phyloP scores from a whole-genome alignment of 2,888 invertebrate species.

The Mesochorus sp. region DNA sequence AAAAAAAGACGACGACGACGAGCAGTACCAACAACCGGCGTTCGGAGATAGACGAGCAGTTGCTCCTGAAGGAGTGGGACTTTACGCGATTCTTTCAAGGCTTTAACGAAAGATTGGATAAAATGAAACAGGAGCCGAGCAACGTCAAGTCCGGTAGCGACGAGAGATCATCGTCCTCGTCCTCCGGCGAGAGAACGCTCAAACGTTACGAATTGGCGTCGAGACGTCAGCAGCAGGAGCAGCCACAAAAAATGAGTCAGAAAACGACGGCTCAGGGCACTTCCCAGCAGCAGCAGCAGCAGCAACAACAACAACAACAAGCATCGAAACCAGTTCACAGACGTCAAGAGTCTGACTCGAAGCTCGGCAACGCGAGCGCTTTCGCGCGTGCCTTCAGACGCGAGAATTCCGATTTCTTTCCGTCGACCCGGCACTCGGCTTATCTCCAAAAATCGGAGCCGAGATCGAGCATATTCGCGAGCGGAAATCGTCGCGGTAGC shows the following conservation, averaged over 20 bases:
- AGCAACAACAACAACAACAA: constrained; percentile 73
- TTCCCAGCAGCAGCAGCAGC: constrained; percentile 61
- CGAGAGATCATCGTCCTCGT: constrained; percentile 72
- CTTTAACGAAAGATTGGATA: constrained; percentile 81
- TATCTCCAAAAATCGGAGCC: constrained; percentile 85
- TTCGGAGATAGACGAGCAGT: constrained; percentile 89
- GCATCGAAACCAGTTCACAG: constrained; percentile 84
- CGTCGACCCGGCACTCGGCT: constrained; percentile 90
- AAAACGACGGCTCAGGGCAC: constrained; percentile 57
- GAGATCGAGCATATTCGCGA: constrained; percentile 83
- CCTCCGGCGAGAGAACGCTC: constrained; percentile 71
- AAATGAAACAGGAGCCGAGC: constrained; percentile 82
- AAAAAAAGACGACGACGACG: constrained; percentile 65
- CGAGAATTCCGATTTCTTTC: constrained; percentile 93
- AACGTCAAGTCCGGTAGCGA: constrained; percentile 71
- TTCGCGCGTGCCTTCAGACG: constrained; percentile 91
- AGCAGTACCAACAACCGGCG: constrained; percentile 73
- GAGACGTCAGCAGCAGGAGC: constrained; percentile 69
- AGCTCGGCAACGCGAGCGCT: constrained; percentile 85
- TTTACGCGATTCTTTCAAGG: constrained; percentile 91
- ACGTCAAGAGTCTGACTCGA: constrained; percentile 89
- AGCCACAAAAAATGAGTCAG: constrained; percentile 67
- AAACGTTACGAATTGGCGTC: constrained; percentile 72
- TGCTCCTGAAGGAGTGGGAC: constrained; percentile 93
- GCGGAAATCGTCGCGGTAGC: constrained; percentile 86